Conservation (phyloP, 2,888 invertebrate species). For the Metacarcinus magister region DNA sequence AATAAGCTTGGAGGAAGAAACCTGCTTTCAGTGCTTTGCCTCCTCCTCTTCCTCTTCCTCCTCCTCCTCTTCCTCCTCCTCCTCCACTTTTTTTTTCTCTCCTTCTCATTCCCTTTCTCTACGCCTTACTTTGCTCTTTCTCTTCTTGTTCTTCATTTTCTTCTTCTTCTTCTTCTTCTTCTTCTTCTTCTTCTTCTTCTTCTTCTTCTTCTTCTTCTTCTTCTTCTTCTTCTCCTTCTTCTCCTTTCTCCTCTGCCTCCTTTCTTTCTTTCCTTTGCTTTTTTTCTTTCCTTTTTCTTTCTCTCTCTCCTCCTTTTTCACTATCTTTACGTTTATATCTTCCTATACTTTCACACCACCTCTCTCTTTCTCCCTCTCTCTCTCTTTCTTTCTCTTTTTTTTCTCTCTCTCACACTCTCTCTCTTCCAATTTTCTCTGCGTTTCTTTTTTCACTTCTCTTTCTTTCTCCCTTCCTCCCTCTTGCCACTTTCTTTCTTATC, state of each 20-base stretch:
- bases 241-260: not conserved
- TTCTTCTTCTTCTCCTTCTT: not conserved
- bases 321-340: not conserved
- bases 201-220: not conserved
- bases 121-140: not conserved
- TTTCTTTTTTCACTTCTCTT: too few species aligned
- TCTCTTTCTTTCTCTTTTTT: not conserved
- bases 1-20: slow-evolving; percentile 1
- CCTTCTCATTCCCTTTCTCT: not conserved
- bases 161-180: not conserved
- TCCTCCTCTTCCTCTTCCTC: slow-evolving; percentile 7
- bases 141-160: not conserved
- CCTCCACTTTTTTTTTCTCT: not conserved
- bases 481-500: not conserved
- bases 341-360: not conserved
- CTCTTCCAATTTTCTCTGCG: not conserved
- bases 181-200: not conserved
- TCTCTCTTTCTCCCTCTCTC: slow-evolving; percentile 48
- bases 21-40: not conserved
- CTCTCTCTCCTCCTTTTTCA: not conserved
- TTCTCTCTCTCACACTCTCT: not conserved
- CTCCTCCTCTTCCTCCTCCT: not conserved
- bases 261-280: not conserved
- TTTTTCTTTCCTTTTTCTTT: too few species aligned
- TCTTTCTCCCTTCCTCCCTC: not conserved